These are phyloP conservation scores for Escarpia spicata DNA, from an alignment of 2,888 invertebrate species.

Conservation along the genomic window DNA sequence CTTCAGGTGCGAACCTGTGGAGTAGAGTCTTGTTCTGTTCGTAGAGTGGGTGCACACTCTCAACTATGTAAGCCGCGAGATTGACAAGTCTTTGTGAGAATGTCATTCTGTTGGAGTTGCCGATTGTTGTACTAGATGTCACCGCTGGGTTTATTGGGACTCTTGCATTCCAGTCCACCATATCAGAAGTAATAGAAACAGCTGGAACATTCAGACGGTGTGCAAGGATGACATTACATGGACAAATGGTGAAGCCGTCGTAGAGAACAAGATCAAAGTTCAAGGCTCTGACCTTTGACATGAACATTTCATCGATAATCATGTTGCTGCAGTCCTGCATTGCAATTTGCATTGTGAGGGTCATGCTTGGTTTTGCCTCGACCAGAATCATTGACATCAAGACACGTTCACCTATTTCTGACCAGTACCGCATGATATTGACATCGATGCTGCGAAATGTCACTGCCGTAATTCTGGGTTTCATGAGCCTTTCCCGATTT, in stretches of 20 bases:
- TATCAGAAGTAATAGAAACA: too few species aligned
- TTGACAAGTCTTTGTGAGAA: background rate
- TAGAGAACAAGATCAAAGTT: too few species aligned
- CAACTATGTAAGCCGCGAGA: background rate
- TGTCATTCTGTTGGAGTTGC: background rate
- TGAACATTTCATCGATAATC: too few species aligned
- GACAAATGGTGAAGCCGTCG: too few species aligned
- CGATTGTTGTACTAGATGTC: too few species aligned
- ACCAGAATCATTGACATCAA: background rate
- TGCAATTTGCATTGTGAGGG: background rate
- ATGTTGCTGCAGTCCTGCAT: too few species aligned
- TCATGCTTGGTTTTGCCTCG: background rate
- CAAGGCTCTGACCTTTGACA: too few species aligned
- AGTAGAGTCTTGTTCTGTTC: slow-evolving; percentile 6
- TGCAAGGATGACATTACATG: too few species aligned
- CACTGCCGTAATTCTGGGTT: background rate
- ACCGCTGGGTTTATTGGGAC: too few species aligned
- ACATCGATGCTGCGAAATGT: background rate
- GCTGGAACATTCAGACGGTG: too few species aligned
- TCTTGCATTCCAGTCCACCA: too few species aligned
- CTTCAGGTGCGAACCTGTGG: slow-evolving; percentile 18
- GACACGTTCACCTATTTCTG: background rate
- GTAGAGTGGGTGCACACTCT: background rate
- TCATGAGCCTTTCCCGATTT: background rate
- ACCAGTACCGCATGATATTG: background rate